Base-by-base conservation (phyloP, 2,888 invertebrate genomes). In the Didymodactylos carnosus region DNA sequence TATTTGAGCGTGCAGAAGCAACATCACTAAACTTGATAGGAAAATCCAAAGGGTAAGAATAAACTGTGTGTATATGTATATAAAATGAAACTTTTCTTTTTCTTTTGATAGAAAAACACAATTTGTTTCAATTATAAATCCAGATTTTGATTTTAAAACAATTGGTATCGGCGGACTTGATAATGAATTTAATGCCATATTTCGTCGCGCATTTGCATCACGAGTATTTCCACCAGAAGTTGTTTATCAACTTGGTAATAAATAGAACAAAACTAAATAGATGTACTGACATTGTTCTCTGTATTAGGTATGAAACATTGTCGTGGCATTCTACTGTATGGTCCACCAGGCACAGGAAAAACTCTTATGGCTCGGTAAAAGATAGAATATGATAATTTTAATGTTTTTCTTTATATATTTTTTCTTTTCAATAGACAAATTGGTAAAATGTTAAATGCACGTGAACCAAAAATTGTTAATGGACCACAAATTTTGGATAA, bases 121-220 rank as follows among this genome's bases (percentile, higher is more conserved):
- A 0, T 88, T 91, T 1, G 91, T 92, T 80, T 92, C 75, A 27
- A 73, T 75, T 19, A 97, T 98, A 79, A 95, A 95, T 84, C 97
- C 97, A 2, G 94, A 95, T 81, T 99, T 95, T 95, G 93, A 99
- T 85, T 98, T 99, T 83, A 91, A 93, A 78, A 92, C 94, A 85
- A 95, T 99, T 94, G 98, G 98, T 75, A 95, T 99, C 81, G 98
- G 98, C 79, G 98, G 98, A 81, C 85, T 98, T 81, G 95, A 95
- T 83, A 90, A 89, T 72, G 95, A 99, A 84, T 98, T 98, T 85
- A 94, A 92, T 82, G 92, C 94, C 23, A 97, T 99, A 80, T 98
- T 98, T 85, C 88, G 98, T 78, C 87, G 98, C 83, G 97, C 98
- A 0, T 98, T 98, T 85, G 95, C 97, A 1, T 98, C 97, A 0